Evolutionary conservation across 1,140 invertebrate genomes (phyloP).

Genomic region (Oryctes rhinoceros): DNA sequence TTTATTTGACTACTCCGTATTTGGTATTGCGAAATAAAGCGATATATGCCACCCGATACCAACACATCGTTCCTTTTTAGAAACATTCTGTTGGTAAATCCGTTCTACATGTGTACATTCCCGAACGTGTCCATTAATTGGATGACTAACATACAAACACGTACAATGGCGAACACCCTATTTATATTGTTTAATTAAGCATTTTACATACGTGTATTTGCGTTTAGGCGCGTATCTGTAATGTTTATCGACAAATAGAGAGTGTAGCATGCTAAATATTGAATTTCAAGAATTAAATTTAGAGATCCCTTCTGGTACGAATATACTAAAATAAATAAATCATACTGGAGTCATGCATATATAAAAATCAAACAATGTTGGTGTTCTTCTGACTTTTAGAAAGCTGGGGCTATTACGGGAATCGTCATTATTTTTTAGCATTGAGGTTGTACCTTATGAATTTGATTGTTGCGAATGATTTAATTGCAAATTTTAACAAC

Average conservation of each 20-base stretch:
- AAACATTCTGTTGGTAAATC: not conserved
- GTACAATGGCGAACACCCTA: not conserved
- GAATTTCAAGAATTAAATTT: slow-evolving; percentile 29
- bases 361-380: not conserved
- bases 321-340: not conserved
- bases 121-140: not conserved
- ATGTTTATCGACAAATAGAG: slow-evolving; percentile 14
- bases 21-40: no score
- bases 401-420: no score
- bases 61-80: not conserved
- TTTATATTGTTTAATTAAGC: slow-evolving; percentile 16
- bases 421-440: no score
- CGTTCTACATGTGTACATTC: not conserved
- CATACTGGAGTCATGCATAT: not conserved
- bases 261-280: not conserved
- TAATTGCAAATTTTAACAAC: not conserved
- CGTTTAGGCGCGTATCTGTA: not conserved
- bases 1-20: no score
- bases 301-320: not conserved
- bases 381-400: not conserved
- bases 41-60: not conserved
- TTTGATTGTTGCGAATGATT: not conserved
- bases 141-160: not conserved
- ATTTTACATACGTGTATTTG: not conserved
- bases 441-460: not conserved